Conservation (phyloP, 2,888 invertebrate species). For the Caenorhabditis becei region DNA sequence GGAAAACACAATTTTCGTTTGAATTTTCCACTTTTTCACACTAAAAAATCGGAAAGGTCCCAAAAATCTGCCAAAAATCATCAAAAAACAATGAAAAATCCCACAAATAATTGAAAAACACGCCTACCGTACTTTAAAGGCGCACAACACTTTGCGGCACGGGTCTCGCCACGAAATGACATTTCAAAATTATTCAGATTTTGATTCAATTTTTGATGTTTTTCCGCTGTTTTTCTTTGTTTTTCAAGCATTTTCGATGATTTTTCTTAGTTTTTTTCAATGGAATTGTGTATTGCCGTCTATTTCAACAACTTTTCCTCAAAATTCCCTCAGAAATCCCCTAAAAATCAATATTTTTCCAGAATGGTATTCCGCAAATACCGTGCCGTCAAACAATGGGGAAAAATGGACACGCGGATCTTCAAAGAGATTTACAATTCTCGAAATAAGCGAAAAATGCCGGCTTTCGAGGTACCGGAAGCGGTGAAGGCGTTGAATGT, state of each 20-base stretch:
- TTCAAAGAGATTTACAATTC: slow-evolving; percentile 77
- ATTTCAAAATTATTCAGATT: not conserved
- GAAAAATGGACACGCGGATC: slow-evolving; percentile 76
- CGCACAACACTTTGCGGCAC: not conserved
- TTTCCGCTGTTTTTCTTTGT: not conserved
- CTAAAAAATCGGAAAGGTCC: no score
- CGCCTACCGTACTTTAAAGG: slow-evolving; percentile 13
- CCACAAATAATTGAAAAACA: not conserved
- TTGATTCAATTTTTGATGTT: not conserved
- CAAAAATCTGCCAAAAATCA: not conserved
- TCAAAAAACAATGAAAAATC: not conserved
- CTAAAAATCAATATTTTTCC: not conserved
- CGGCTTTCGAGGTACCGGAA: slow-evolving; percentile 71
- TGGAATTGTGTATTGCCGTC: no score
- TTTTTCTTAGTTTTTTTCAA: not conserved
- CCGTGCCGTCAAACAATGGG: slow-evolving; percentile 74
- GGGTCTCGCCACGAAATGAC: slow-evolving; percentile 9
- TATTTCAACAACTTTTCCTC: not conserved
- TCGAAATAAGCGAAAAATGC: slow-evolving; percentile 71
- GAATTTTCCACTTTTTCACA: no score
- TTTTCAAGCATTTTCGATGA: not conserved
- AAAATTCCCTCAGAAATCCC: not conserved
- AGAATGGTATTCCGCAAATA: slow-evolving; percentile 77
- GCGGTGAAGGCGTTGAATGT: slow-evolving; percentile 71
- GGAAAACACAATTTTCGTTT: no score